These are phyloP conservation scores for Anadara kagoshimensis DNA, from an alignment of 1,140 invertebrate species.

Conservation along the genomic window DNA sequence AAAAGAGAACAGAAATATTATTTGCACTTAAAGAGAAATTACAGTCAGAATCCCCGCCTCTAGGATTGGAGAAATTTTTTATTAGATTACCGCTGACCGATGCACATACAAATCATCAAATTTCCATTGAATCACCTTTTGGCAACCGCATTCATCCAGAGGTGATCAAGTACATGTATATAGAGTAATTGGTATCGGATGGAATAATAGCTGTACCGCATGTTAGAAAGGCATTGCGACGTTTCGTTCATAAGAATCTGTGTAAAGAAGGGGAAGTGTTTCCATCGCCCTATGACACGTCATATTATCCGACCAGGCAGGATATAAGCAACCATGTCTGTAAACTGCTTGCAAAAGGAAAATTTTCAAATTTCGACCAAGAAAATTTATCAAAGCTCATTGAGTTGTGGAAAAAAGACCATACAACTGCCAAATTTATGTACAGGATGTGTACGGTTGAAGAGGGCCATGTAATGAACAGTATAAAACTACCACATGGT, in stretches of 20 bases:
- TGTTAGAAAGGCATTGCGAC: slow-evolving; percentile 9
- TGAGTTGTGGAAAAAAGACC: slow-evolving; percentile 11
- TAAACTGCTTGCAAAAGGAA: background rate
- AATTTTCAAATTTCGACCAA: slow-evolving; percentile 8
- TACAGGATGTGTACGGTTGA: slow-evolving; percentile 2
- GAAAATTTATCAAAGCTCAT: slow-evolving; percentile 14
- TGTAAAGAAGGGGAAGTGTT: background rate
- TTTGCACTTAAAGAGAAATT: background rate
- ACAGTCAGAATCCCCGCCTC: background rate
- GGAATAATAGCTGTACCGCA: slow-evolving; percentile 13
- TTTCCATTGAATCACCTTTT: slow-evolving; percentile 9
- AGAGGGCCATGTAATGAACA: no score
- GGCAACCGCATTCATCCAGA: slow-evolving; percentile 1
- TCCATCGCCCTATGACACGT: background rate
- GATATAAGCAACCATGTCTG: slow-evolving; percentile 18
- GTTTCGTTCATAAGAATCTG: slow-evolving; percentile 12
- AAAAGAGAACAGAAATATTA: background rate
- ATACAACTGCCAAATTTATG: background rate
- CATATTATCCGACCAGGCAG: slow-evolving; percentile 11
- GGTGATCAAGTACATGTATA: slow-evolving; percentile 3
- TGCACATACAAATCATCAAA: slow-evolving; percentile 11
- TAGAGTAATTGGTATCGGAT: slow-evolving; percentile 2
- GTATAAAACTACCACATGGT: no score
- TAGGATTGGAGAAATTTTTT: slow-evolving; percentile 3
- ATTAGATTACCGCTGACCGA: slow-evolving; percentile 1